Base-by-base conservation (phyloP, 1,140 invertebrate species). In the Acromyrmex echinatior region DNA sequence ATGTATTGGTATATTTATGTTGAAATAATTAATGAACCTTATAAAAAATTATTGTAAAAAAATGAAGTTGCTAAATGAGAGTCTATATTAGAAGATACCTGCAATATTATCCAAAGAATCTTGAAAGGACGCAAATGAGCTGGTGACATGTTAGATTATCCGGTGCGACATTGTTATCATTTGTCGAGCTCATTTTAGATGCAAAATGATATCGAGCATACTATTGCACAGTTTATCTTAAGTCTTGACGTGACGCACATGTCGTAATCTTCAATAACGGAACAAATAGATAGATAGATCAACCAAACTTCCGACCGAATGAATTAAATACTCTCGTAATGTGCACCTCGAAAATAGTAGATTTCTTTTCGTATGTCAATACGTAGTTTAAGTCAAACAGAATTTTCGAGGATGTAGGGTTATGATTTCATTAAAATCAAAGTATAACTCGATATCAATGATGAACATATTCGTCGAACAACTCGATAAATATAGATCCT, bases 91-190 rank as follows among this genome's bases (percentile, higher is more conserved):
- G n/a, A 16, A 16, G 35, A 14, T 86, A 92, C 92, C 91, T 91
- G 91, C 62, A 90, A 65, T 56, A 63, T 87, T 86, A 90, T 87
- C 91, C 89, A 92, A 39, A 90, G 45, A 70, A 88, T 65, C 60
- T 53, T 53, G 80, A 84, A 86, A 68, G 39, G 56, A 39, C 12
- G 45, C 58, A 35, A 79, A 71, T 60, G 63, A 85, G 35, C 71
- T 73, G 77, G 53, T 88, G 91, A 89, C 91, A 92, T 92, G 86
- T 88, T 91, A 90, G 82, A 87, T 86, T 77, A 87, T 85, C 74
- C 28, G 82, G 76, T 73, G 88, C 60, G 62, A 86, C 81, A 86
- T 90, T 58, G 60, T 66, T 31, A 74, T 60, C 80, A 63, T 62
- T 78, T 86, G 16, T 68, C 31, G 71, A 53, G 68, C 10, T 87